phyloP scores from a whole-genome alignment of 2,888 invertebrate species.

The Euphydryas editha region DNA sequence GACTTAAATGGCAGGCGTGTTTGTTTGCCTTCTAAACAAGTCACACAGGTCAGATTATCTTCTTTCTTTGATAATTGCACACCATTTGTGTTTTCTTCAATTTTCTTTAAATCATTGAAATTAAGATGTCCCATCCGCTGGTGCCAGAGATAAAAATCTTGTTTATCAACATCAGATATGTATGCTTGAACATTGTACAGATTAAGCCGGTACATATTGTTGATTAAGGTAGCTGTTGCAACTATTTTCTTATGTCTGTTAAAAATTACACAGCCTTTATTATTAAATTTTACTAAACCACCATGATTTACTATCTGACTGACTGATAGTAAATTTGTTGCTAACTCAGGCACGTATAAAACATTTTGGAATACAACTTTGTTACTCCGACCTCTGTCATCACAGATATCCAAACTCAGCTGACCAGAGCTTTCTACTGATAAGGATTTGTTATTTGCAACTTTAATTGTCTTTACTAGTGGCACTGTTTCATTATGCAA shows the following conservation, averaged over 20 bases:
- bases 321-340: constrained; percentile 19
- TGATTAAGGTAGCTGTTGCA: constrained; percentile 28
- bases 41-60: constrained; percentile 21
- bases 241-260: constrained; percentile 14
- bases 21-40: constrained; percentile 39
- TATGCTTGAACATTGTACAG: constrained; percentile 15
- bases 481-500: constrained; percentile 24
- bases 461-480: constrained; percentile 30
- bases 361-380: constrained; percentile 32
- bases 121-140: constrained; percentile 37
- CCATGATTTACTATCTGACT: constrained; percentile 36
- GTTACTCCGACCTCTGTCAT: constrained; percentile 16
- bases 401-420: constrained; percentile 9
- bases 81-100: constrained; percentile 24
- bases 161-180: constrained; percentile 15
- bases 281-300: constrained; percentile 1
- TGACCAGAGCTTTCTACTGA: constrained; percentile 24
- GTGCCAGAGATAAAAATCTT: constrained; percentile 32
- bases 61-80: constrained; percentile 26
- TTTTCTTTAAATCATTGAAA: constrained; percentile 29
- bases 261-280: background rate
- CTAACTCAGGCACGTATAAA: constrained; percentile 37
- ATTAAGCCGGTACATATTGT: constrained; percentile 37
- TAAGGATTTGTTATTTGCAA: constrained; percentile 33
- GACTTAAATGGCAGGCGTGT: constrained; percentile 30